Evolutionary conservation across 64 coral and sea anemone genomes (phyloP).

Genomic region (Pachyseris speciosa): DNA sequence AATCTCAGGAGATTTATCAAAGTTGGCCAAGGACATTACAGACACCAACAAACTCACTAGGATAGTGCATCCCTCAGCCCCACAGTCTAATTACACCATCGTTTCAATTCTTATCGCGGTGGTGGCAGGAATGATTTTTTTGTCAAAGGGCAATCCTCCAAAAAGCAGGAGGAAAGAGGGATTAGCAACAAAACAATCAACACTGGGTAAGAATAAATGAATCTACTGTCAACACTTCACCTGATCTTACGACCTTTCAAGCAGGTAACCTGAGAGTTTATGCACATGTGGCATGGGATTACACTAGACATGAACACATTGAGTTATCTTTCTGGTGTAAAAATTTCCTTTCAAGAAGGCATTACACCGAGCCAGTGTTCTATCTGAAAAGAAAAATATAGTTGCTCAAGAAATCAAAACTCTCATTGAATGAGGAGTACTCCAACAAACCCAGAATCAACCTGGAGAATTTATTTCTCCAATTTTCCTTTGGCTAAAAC

Average conservation of each 20-base stretch:
- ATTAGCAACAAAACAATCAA: slow-evolving; percentile 19
- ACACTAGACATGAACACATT: slow-evolving; percentile 43
- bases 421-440: neutral
- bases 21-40: too few relatives aligned
- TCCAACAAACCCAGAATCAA: neutral
- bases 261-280: slow-evolving; percentile 47
- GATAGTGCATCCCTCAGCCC: too few relatives aligned
- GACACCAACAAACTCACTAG: too few relatives aligned
- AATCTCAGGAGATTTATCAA: too few relatives aligned
- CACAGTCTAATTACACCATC: too few relatives aligned
- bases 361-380: neutral
- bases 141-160: slow-evolving; percentile 23
- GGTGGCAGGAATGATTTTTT: slow-evolving; percentile 34
- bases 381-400: too few relatives aligned
- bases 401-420: too few relatives aligned
- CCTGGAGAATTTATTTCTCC: slow-evolving; percentile 14
- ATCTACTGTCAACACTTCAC: slow-evolving; percentile 12
- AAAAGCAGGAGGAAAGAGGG: neutral
- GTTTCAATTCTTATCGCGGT: too few relatives aligned
- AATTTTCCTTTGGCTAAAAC: slow-evolving; percentile 26
- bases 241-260: slow-evolving; percentile 54
- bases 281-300: slow-evolving; percentile 34
- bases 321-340: slow-evolving; percentile 39
- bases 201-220: slow-evolving; percentile 41
- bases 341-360: slow-evolving; percentile 39